Base-by-base conservation (phyloP, 2,113 vertebrate genomes). In the Nanorana parkeri region DNA sequence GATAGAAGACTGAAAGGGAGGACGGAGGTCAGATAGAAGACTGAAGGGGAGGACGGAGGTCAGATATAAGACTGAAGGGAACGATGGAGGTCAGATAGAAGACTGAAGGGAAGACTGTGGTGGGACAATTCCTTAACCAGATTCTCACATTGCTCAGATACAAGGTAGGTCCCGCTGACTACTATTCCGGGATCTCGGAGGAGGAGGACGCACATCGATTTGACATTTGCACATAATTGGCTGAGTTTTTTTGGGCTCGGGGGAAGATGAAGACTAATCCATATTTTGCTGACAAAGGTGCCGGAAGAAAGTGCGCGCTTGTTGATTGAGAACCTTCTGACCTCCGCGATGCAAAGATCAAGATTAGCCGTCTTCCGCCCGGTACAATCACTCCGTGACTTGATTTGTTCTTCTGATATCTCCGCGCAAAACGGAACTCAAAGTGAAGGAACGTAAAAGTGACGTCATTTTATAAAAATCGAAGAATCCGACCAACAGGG, bases 181-280 rank as follows among this genome's bases (percentile, higher is more conserved):
- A 47, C 29, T 77, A n/a, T n/a, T n/a, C n/a, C 8, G 47, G 6
- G 13, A 51, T 64, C 17, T 26, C 54, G 24, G n/a, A 20, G 17
- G 36, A 13, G 28, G 60, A 64, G 74, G 60, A 47, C 74, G 41
- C 19, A 19, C 58, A 77, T 65, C 26, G 74, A 77, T 77, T 52
- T 77, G 74, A 77, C 74, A 77, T 77, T 77, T 77, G 11, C 32
- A 77, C 58, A 64, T 77, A 77, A 77, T 77, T 77, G 74, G 56
- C 74, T 77, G 58, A 51, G 19, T 77, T 21, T 16, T n/a, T 8
- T 15, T 5, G 26, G 55, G 20, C 72, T 32, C 19, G 32, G 72
- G 28, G 26, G 55, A 26, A 3, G 17, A 13, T 75, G 69, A 72
- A 29, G 29, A 52, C n/a, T 52, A 64, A 77, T 77, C 74, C 19